A percentile compares a stretch with the other conserved stretches of the same genome.
phyloP scores from a whole-genome alignment of 64 coral and sea anemone species.

The Pocillopora damicornis region DNA sequence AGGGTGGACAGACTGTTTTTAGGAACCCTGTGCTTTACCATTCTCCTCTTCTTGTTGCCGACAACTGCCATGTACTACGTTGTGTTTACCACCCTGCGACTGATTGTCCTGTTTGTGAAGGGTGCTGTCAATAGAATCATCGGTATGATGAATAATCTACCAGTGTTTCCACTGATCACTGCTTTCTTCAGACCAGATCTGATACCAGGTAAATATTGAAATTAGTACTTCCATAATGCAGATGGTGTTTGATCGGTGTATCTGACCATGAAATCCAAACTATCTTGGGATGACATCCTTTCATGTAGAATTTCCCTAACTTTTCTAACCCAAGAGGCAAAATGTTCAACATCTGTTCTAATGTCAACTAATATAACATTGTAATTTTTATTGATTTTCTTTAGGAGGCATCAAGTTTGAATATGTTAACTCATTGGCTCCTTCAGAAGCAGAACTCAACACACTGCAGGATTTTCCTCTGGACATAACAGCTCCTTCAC shows the following conservation, averaged over 20 bases:
- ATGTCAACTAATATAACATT: neutral
- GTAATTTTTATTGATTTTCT: neutral
- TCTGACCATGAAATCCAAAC: too few species aligned
- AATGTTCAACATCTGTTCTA: too few species aligned
- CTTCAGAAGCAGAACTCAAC: neutral
- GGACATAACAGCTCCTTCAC: neutral
- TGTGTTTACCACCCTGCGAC: constrained; percentile 80
- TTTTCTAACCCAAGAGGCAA: too few species aligned
- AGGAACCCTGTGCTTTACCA: constrained; percentile 82
- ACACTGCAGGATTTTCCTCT: neutral
- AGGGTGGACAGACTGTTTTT: constrained; percentile 87
- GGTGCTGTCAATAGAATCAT: constrained; percentile 26
- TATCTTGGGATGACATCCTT: too few species aligned
- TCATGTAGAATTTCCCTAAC: too few species aligned
- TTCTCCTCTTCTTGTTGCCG: constrained; percentile 86
- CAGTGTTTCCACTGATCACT: constrained; percentile 62
- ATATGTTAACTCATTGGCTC: neutral
- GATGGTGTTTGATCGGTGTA: too few species aligned
- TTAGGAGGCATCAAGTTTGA: constrained; percentile 18
- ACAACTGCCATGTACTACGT: constrained; percentile 82
- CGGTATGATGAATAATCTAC: constrained; percentile 58
- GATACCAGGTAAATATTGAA: constrained; percentile 63
- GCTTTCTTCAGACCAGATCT: constrained; percentile 41
- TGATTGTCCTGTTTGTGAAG: constrained; percentile 70
- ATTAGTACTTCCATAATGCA: too few species aligned